These are phyloP conservation scores for Drepana falcataria DNA, from an alignment of 2,888 invertebrate species.

Conservation along the genomic window DNA sequence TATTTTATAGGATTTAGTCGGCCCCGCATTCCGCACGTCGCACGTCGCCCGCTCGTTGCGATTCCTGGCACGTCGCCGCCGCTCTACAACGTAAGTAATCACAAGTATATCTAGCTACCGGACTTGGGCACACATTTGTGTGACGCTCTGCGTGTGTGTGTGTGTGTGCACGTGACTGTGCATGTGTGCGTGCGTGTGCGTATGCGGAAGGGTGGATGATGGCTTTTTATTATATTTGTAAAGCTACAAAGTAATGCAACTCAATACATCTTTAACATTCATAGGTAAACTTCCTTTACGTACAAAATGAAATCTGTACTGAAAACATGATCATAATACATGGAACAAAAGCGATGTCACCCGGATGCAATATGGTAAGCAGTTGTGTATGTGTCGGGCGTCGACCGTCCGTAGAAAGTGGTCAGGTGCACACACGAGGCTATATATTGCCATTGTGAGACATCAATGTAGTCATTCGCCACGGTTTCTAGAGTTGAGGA, in stretches of 20 bases:
- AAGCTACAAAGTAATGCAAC: too few species aligned
- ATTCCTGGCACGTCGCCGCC: conserved; percentile 44
- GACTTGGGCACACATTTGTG: conserved; percentile 21
- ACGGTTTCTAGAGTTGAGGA: conserved; percentile 29
- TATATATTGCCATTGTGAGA: conserved; percentile 36
- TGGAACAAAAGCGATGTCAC: conserved; percentile 5
- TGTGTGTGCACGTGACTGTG: not conserved
- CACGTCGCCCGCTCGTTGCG: conserved; percentile 18
- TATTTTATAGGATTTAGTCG: conserved; percentile 18
- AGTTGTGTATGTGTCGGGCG: conserved; percentile 4
- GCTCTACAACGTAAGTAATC: conserved; percentile 38
- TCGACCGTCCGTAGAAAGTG: conserved; percentile 6
- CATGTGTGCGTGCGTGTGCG: not conserved
- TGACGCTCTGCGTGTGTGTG: not conserved
- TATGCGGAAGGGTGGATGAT: not conserved
- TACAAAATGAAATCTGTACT: not conserved
- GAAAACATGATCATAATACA: not conserved
- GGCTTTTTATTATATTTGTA: not conserved
- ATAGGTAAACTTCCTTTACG: not conserved
- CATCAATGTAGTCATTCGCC: conserved; percentile 25
- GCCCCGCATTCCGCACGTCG: conserved; percentile 12
- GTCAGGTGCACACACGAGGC: conserved; percentile 8
- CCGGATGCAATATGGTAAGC: conserved; percentile 6
- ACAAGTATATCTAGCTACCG: conserved; percentile 51
- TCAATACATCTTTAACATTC: too few species aligned